Evolutionary conservation across 2,888 invertebrate species (phyloP), one percentile per base, ranked within the genome.

Genomic region (Diadegma fenestrale): DNA sequence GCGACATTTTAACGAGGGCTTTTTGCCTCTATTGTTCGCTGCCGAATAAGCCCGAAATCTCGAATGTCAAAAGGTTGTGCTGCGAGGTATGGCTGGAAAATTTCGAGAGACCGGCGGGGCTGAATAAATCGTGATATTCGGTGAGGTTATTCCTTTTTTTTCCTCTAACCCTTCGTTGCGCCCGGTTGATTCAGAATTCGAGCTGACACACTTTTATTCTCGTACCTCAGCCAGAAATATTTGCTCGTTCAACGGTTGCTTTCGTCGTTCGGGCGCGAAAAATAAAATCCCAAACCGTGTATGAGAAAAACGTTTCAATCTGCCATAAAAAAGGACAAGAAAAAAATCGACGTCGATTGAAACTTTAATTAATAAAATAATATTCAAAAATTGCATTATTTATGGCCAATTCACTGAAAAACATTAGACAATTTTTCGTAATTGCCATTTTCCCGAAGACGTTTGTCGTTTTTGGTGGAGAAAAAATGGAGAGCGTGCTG

Each of bases 41-140:
- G 17, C 17, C 26, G 58, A 58, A 58, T 14, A 26, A 58, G 5
- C 45, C 45, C 45, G n/a, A 48, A 48, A 48, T 48, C 45, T n/a
- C 45, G 45, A 63, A 26, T 43, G 33, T 30, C 22, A 33, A 26
- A 51, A 10, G 10, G 22, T 33, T 41, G 43, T 30, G 30, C 14
- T 30, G 30, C 14, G 73, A 71, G 19, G 37, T 26, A 37, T n/a
- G 51, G 41, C 37, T 43, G 43, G 48, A 77, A 82, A 77, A 64
- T 64, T 82, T 58, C 45, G 72, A 64, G 72, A 64, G 64, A 72
- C 43, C 72, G 68, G 54, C 58, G 77, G 58, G 77, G 58, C 22
- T 54, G 69, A 51, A 71, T 77, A 54, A 48, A 66, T 51, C 51
- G 66, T 41, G 48, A 51, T 66, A 51, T 66, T 37, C 30, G 72